phyloP scores from a whole-genome alignment of 2,888 invertebrate genomes.

The Scotopteryx bipunctaria region DNA sequence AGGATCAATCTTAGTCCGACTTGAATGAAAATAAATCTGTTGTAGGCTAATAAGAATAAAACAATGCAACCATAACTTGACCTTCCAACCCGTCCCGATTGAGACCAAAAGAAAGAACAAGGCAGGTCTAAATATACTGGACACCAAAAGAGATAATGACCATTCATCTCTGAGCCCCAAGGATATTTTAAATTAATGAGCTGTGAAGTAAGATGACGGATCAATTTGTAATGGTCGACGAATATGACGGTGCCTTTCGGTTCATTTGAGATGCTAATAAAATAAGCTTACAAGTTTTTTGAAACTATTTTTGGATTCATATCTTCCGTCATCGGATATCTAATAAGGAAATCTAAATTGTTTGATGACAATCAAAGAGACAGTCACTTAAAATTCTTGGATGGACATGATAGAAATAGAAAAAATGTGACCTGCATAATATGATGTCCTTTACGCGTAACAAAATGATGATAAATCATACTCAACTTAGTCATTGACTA shows the following conservation, averaged over 20 bases:
- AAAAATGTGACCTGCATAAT: neutral
- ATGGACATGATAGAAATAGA: constrained; percentile 1
- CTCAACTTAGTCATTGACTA: no score
- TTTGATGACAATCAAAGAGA: constrained; percentile 19
- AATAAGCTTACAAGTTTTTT: constrained; percentile 25
- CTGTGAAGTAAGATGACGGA: constrained; percentile 28
- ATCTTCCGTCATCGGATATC: constrained; percentile 29
- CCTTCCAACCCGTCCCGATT: constrained; percentile 9
- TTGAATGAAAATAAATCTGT: constrained; percentile 37
- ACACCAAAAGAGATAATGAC: constrained; percentile 3
- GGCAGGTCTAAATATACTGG: constrained; percentile 27
- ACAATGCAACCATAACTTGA: constrained; percentile 33
- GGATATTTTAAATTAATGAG: constrained; percentile 6
- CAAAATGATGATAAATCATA: no score
- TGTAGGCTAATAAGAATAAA: constrained; percentile 41
- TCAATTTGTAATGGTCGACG: constrained; percentile 34
- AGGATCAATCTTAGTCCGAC: constrained; percentile 42
- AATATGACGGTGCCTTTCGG: constrained; percentile 37
- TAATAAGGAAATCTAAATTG: constrained; percentile 28
- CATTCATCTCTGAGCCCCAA: constrained; percentile 19
- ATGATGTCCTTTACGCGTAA: neutral
- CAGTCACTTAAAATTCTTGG: constrained; percentile 22
- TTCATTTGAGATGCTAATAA: constrained; percentile 49
- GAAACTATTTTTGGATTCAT: constrained; percentile 22
- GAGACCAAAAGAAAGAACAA: constrained; percentile 14